These are phyloP conservation scores for Condylura cristata DNA, from an alignment of 2,113 vertebrate genomes.

Conservation along the genomic window DNA sequence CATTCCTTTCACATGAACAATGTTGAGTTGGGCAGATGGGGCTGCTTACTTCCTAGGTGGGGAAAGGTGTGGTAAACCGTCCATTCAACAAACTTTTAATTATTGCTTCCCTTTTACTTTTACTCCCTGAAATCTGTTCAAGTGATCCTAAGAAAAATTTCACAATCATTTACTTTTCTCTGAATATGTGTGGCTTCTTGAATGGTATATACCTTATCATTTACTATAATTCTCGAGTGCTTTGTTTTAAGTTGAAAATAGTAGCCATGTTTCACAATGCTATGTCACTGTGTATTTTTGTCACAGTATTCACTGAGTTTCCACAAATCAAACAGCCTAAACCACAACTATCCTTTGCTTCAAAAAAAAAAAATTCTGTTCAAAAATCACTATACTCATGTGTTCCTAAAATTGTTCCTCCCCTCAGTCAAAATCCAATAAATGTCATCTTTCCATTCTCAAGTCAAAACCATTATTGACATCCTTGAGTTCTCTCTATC, in stretches of 20 bases:
- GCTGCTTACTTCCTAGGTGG: neutral
- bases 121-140: neutral
- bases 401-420: neutral
- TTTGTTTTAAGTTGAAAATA: neutral
- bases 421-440: neutral
- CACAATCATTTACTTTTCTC: neutral
- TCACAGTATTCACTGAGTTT: neutral
- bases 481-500: neutral
- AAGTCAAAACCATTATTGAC: neutral
- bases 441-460: accelerated
- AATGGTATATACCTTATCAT: neutral
- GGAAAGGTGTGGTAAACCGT: neutral
- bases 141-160: neutral
- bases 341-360: neutral
- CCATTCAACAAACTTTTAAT: neutral
- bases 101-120: neutral
- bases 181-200: neutral
- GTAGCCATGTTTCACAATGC: neutral
- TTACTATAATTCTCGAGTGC: neutral
- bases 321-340: neutral
- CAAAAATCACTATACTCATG: neutral
- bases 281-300: neutral
- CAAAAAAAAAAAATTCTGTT: too few species aligned
- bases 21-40: neutral
- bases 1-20: conserved; percentile 22